These are phyloP conservation scores for Xenops minutus DNA, from an alignment of 2,797 vertebrate species.

Conservation along the genomic window DNA sequence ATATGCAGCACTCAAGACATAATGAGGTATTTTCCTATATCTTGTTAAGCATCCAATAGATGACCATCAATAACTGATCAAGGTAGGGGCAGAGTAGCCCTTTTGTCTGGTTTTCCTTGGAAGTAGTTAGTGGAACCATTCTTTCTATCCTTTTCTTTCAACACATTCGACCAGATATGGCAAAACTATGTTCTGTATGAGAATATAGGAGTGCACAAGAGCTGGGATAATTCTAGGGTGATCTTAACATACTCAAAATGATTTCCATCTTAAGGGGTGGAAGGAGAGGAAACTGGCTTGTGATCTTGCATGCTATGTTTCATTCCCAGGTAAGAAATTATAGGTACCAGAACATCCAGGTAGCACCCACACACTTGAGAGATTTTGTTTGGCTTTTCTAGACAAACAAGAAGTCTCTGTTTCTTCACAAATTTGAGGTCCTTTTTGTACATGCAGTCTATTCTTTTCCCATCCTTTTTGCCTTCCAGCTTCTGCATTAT, in stretches of 20 bases:
- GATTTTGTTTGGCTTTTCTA: background rate
- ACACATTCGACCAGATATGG: accelerated
- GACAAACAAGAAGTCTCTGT: background rate
- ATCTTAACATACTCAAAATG: background rate
- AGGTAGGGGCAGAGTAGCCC: background rate
- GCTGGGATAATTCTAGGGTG: background rate
- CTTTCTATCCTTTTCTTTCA: background rate
- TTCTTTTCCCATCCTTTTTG: background rate
- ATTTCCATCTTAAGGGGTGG: background rate
- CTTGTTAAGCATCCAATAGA: background rate
- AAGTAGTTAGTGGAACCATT: background rate
- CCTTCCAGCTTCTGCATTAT: background rate
- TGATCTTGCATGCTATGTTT: background rate
- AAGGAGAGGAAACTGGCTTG: background rate
- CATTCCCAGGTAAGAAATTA: background rate
- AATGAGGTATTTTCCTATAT: background rate
- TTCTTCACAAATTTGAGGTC: background rate
- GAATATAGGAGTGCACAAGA: background rate
- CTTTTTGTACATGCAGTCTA: accelerated
- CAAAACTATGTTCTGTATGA: background rate
- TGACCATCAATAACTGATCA: background rate
- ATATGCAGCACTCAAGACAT: background rate
- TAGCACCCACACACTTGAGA: background rate
- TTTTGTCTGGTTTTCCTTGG: background rate
- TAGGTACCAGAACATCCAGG: background rate